Base-by-base conservation (phyloP, 2,888 invertebrate species). In the Theretra japonica region DNA sequence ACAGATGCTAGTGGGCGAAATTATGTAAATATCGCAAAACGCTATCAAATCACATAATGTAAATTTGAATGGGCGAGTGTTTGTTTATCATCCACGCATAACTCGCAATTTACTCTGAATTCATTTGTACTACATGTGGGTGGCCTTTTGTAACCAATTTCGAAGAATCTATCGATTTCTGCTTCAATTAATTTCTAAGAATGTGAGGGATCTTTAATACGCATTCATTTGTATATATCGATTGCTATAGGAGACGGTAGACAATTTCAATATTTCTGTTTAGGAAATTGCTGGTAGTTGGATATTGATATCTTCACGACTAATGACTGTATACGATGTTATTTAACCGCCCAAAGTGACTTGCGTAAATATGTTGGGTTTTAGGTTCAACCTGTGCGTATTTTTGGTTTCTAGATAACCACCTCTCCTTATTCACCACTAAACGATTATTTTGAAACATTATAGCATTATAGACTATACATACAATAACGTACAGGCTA, bases 1-100 rank as follows among this genome's bases (percentile, higher is more conserved):
- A 33, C 60, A 60, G 30, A 33, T 60, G 60, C n/a, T 60, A 33
- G 33, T 19, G 19, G 30, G 3, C 11, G 30, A 30, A 30, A 19
- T 60, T n/a, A 60, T 60, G 53, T 53, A 53, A 53, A 53, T 53
- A 53, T 53, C 53, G 28, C 30, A 17, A 60, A 60, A 60, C 33
- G 30, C 19, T 60, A 33, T 28, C 60, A 33, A 60, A 60, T 33
- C 30, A 33, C n/a, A 60, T 33, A 30, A 60, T 60, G 53, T 53
- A 53, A 60, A 60, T 33, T 33, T 60, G 30, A 33, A 19, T 53
- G 5, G 53, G 53, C 53, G 53, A n/a, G n/a, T 60, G 33, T 60
- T 60, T 60, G 33, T 60, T 60, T 60, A 60, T 30, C 7, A 30
- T 53, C 53, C 53, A 30, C 33, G 30, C 8, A 28, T 33, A 53